Evolutionary conservation across 2,888 invertebrate genomes (phyloP).

Genomic region (Bedellia somnulentella): DNA sequence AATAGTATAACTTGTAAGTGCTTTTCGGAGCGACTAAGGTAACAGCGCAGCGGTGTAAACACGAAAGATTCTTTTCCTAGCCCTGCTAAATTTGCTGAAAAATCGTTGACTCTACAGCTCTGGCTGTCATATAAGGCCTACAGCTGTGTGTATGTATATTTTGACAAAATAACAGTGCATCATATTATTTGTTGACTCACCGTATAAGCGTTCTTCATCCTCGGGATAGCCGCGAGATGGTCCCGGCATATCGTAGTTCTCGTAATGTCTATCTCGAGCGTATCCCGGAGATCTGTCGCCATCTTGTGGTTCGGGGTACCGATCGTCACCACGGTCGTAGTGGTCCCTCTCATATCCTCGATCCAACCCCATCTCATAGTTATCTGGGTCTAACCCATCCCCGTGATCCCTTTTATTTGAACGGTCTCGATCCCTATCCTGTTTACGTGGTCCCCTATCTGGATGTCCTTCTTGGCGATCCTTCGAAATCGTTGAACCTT

Average conservation of each 20-base stretch:
- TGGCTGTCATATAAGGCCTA: no score
- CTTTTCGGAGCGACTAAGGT: no score
- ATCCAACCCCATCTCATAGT: constrained; percentile 45
- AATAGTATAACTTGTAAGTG: no score
- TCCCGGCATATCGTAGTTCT: constrained; percentile 42
- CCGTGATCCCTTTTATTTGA: constrained; percentile 52
- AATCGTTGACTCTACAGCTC: no score
- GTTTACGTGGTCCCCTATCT: constrained; percentile 48
- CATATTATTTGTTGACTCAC: no score
- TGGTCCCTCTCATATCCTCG: constrained; percentile 53
- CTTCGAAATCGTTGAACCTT: constrained; percentile 45
- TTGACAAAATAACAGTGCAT: no score
- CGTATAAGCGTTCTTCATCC: constrained; percentile 57
- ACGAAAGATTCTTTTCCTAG: no score
- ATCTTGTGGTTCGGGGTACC: constrained; percentile 47
- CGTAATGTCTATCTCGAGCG: constrained; percentile 48
- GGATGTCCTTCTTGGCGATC: constrained; percentile 48
- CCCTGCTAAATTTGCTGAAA: no score
- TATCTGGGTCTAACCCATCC: constrained; percentile 11
- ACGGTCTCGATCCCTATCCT: constrained; percentile 54
- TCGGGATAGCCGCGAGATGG: constrained; percentile 52
- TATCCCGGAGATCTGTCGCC: constrained; percentile 48
- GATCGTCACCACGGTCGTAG: constrained; percentile 47
- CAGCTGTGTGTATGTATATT: no score
- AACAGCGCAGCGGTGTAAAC: no score